A percentile compares a stretch with the other conserved stretches of the same genome.
Evolutionary conservation across 2,113 vertebrate genomes (phyloP).

Genomic region (Chlorodrepanis virens): DNA sequence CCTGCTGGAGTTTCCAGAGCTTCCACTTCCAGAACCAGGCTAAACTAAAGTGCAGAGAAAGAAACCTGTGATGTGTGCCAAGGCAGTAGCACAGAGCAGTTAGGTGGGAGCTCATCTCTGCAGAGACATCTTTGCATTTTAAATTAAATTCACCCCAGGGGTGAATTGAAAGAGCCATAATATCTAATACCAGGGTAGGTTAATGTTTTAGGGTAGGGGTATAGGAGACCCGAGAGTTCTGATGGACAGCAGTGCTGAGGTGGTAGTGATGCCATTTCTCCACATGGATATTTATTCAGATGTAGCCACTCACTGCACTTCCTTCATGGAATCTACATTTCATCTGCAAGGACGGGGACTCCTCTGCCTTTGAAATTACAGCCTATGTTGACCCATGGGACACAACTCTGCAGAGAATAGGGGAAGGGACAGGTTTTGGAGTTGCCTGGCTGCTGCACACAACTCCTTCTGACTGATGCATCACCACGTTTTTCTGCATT

Average conservation of each 20-base stretch:
- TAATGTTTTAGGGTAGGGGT: not conserved
- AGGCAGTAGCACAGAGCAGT: not conserved
- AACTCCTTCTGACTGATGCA: not conserved
- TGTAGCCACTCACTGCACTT: not conserved
- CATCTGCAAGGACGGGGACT: not conserved
- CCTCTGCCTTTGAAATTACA: not conserved
- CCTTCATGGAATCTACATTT: not conserved
- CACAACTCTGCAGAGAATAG: not conserved
- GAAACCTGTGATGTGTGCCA: not conserved
- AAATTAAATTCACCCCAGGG: not conserved
- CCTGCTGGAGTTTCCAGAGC: not conserved
- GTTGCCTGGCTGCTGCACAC: not conserved
- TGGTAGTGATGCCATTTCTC: not conserved
- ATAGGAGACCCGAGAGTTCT: not conserved
- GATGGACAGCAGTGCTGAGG: not conserved
- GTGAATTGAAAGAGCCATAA: fast-evolving
- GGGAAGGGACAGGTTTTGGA: not conserved
- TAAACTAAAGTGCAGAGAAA: not conserved
- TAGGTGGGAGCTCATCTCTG: not conserved
- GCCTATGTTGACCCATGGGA: not conserved
- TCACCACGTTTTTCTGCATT: not conserved
- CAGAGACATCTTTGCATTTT: not conserved
- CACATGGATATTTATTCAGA: not conserved
- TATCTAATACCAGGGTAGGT: not conserved
- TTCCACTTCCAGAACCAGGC: not conserved